phyloP scores from a whole-genome alignment of 2,888 invertebrate genomes.

The Drosophila planitibia region DNA sequence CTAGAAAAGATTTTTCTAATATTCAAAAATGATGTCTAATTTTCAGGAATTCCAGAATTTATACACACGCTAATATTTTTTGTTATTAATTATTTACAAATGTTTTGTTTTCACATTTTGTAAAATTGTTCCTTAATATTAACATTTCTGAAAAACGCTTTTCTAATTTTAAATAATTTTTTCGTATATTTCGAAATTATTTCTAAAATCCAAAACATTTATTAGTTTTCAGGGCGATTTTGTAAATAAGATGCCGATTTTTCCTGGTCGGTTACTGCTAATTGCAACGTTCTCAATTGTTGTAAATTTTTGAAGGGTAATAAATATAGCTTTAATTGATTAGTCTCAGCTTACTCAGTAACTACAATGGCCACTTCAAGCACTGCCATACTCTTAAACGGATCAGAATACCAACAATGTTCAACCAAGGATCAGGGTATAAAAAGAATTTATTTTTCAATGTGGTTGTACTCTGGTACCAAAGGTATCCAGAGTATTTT shows the following conservation, averaged over 20 bases:
- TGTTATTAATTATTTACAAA: neutral
- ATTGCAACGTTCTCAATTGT: neutral
- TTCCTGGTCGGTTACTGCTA: neutral
- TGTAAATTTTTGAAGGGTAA: neutral
- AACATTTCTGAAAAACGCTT: no score
- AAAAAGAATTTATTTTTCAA: no score
- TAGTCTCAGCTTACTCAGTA: neutral
- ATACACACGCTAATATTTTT: neutral
- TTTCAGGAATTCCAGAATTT: neutral
- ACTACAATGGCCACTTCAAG: no score
- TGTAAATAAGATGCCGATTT: no score
- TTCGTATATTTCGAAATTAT: neutral
- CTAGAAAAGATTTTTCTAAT: neutral
- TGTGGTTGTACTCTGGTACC: no score
- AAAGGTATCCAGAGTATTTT: no score
- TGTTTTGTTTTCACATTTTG: neutral
- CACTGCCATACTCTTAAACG: no score
- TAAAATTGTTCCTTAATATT: no score
- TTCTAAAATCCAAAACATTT: no score
- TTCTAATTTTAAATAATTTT: neutral
- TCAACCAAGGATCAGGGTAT: no score
- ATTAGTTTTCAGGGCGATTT: no score
- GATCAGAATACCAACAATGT: no score
- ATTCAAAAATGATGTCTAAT: neutral
- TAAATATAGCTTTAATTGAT: neutral